Percentiles rank a stretch among this genome's conserved stretches.
Conservation (phyloP, 2,888 invertebrate genomes). For the Xylota segnis region DNA sequence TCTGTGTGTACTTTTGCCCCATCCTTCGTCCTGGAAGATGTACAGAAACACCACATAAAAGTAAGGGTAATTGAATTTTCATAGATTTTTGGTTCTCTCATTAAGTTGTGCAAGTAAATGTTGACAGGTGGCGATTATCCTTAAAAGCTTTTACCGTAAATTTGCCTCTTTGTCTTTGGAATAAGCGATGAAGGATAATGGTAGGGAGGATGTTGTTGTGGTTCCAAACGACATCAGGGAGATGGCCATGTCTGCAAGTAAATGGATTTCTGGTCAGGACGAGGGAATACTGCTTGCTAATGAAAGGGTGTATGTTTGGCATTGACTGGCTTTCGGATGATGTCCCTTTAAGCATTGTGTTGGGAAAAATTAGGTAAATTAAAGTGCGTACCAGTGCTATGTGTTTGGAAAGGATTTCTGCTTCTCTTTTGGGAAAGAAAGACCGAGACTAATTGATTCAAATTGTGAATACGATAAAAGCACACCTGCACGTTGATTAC, state of each 20-base stretch:
- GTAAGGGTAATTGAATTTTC: constrained; percentile 57
- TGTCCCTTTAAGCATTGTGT: not conserved
- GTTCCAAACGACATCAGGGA: not conserved
- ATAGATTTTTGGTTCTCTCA: constrained; percentile 49
- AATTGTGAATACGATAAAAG: too few relatives aligned
- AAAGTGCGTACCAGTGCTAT: too few relatives aligned
- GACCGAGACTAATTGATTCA: too few relatives aligned
- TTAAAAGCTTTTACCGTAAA: constrained; percentile 56
- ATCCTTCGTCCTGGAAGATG: not conserved
- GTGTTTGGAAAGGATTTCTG: too few relatives aligned
- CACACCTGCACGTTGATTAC: too few relatives aligned
- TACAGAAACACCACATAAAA: not conserved
- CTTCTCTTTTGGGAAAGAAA: too few relatives aligned
- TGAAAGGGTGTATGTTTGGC: not conserved
- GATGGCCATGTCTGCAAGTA: constrained; percentile 14
- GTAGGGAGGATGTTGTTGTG: not conserved
- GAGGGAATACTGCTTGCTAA: not conserved
- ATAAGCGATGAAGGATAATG: not conserved
- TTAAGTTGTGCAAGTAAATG: constrained; percentile 53
- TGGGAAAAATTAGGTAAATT: too few relatives aligned
- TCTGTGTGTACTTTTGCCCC: not conserved
- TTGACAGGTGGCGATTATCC: constrained; percentile 64
- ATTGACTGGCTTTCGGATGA: not conserved
- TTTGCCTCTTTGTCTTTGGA: constrained; percentile 21
- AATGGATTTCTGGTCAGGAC: constrained; percentile 15